Conservation (phyloP, 1,140 invertebrate species). For the Hyphantria cunea region DNA sequence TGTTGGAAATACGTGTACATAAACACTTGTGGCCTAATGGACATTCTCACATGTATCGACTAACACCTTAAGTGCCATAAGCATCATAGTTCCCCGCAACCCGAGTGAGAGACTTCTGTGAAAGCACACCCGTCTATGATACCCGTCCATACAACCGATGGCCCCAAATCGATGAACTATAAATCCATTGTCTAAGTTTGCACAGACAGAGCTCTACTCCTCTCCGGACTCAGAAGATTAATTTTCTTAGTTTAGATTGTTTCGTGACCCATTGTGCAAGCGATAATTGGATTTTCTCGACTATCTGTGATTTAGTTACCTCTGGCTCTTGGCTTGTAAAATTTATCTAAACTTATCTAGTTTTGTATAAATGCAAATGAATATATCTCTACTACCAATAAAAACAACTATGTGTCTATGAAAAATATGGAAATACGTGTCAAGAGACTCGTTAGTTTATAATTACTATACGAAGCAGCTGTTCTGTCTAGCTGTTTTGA, state of each 20-base stretch:
- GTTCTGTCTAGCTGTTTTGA: neutral
- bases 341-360: constrained; percentile 31
- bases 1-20: neutral
- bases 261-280: constrained; percentile 78
- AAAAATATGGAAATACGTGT: too few relatives aligned
- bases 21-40: neutral
- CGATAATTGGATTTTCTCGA: constrained; percentile 79
- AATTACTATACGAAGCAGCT: neutral
- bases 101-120: constrained; percentile 20
- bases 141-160: constrained; percentile 51
- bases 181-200: constrained; percentile 80
- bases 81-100: constrained; percentile 7
- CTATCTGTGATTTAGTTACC: constrained; percentile 76
- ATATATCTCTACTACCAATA: too few relatives aligned
- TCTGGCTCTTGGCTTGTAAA: constrained; percentile 50
- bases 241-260: constrained; percentile 82
- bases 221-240: constrained; percentile 78
- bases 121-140: constrained; percentile 14
- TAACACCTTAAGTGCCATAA: neutral
- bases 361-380: neutral
- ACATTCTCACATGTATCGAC: neutral
- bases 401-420: too few relatives aligned
- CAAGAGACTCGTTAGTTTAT: neutral
- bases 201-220: constrained; percentile 73
- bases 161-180: constrained; percentile 78